Evolutionary conservation across 1,140 invertebrate genomes (phyloP).

Genomic region (Apocrypta bakeri): DNA sequence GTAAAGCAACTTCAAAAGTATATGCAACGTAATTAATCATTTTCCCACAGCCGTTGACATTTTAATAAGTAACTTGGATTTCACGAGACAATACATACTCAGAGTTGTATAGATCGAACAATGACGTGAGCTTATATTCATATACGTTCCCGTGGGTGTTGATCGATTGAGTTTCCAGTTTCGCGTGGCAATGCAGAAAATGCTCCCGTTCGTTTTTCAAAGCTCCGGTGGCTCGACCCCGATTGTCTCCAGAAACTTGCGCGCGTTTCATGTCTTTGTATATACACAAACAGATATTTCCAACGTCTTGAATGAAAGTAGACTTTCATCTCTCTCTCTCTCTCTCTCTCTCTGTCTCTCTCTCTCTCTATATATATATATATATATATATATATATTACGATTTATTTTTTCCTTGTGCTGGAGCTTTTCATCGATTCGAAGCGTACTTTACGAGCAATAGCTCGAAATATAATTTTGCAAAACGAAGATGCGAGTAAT

Average conservation of each 20-base stretch:
- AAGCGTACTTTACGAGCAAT: too few relatives aligned
- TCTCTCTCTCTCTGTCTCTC: neutral
- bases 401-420: too few relatives aligned
- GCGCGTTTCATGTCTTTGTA: neutral
- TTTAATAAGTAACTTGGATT: too few relatives aligned
- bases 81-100: neutral
- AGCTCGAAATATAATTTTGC: too few relatives aligned
- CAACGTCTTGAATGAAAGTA: neutral
- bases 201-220: neutral
- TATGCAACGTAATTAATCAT: too few relatives aligned
- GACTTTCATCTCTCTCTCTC: neutral
- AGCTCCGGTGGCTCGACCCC: neutral
- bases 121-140: slow-evolving; percentile 25
- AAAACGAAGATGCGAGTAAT: too few relatives aligned
- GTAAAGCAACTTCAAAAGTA: too few relatives aligned
- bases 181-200: neutral
- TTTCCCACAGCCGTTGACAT: too few relatives aligned
- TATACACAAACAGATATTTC: neutral
- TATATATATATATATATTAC: too few relatives aligned
- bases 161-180: slow-evolving; percentile 27
- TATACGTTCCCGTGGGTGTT: neutral
- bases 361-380: too few relatives aligned
- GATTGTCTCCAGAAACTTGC: slow-evolving; percentile 7
- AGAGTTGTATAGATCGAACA: neutral
- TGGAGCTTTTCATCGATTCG: too few relatives aligned